Percentiles rank a stretch among this genome's conserved stretches.
Evolutionary conservation across 1,140 invertebrate species (phyloP).

Genomic region (Elysia chlorotica): DNA sequence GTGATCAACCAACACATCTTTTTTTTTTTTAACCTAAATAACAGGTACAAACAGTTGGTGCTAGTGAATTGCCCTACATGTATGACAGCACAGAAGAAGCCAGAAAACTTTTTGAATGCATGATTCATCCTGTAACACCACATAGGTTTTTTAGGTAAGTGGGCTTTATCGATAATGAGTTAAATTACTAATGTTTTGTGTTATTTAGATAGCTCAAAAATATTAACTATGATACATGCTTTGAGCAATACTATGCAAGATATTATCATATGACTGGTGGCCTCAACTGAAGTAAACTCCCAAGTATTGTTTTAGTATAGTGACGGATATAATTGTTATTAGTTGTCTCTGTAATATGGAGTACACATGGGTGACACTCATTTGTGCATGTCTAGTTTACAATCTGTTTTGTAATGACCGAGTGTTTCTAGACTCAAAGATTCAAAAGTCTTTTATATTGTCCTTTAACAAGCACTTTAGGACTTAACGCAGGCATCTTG

Average conservation of each 20-base stretch:
- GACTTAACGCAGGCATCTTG: too few species aligned
- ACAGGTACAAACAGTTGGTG: not conserved
- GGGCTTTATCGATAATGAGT: not conserved
- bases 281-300: not conserved
- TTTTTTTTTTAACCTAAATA: not conserved
- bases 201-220: not conserved
- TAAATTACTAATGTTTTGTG: not conserved
- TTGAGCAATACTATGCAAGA: too few species aligned
- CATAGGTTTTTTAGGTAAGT: constrained; percentile 70
- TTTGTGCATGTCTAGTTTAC: too few species aligned
- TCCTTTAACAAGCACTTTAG: too few species aligned
- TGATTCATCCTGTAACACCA: constrained; percentile 71
- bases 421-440: too few species aligned
- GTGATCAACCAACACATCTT: not conserved
- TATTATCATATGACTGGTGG: too few species aligned
- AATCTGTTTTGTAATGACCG: too few species aligned
- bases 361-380: too few species aligned
- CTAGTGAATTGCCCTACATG: constrained; percentile 40
- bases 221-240: not conserved
- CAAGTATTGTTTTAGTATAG: not conserved
- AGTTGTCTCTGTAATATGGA: too few species aligned
- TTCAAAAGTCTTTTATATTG: too few species aligned
- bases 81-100: constrained; percentile 63
- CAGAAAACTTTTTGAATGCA: constrained; percentile 71
- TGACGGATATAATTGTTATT: not conserved